phyloP scores from a whole-genome alignment of 2,797 vertebrate genomes.

The Phoeniculus purpureus region DNA sequence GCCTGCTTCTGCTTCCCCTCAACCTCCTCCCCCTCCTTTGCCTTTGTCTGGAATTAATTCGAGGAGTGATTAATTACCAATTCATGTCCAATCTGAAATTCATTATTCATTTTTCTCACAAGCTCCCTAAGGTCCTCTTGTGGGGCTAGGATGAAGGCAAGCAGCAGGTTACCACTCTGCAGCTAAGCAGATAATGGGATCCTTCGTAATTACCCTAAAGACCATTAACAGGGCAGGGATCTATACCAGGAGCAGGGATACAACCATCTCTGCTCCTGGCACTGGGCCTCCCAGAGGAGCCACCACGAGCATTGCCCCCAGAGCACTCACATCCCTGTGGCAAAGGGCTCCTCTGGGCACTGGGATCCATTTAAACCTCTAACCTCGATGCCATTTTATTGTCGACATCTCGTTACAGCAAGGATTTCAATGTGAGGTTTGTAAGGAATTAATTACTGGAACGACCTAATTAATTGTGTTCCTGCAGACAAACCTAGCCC shows the following conservation, averaged over 20 bases:
- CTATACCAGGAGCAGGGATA: slow-evolving; percentile 1
- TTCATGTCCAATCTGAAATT: slow-evolving; percentile 73
- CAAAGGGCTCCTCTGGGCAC: not conserved
- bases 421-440: slow-evolving; percentile 3
- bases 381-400: not conserved
- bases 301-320: rapidly evolving
- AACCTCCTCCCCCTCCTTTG: not conserved
- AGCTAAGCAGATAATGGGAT: slow-evolving; percentile 71
- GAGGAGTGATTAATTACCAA: slow-evolving; percentile 77
- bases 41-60: slow-evolving; percentile 73
- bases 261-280: not conserved
- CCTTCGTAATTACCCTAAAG: slow-evolving; percentile 72
- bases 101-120: slow-evolving; percentile 75
- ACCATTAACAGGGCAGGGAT: slow-evolving; percentile 64
- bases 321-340: not conserved
- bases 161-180: not conserved
- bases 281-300: not conserved
- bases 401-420: not conserved
- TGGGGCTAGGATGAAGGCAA: slow-evolving; percentile 48
- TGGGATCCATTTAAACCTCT: not conserved
- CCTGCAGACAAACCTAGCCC: not conserved
- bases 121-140: slow-evolving; percentile 64
- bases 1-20: not conserved
- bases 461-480: slow-evolving; percentile 63
- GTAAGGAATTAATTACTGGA: slow-evolving; percentile 63